Base-by-base conservation (phyloP, 2,113 vertebrate species). In the Dolichallabes microphthalmus region DNA sequence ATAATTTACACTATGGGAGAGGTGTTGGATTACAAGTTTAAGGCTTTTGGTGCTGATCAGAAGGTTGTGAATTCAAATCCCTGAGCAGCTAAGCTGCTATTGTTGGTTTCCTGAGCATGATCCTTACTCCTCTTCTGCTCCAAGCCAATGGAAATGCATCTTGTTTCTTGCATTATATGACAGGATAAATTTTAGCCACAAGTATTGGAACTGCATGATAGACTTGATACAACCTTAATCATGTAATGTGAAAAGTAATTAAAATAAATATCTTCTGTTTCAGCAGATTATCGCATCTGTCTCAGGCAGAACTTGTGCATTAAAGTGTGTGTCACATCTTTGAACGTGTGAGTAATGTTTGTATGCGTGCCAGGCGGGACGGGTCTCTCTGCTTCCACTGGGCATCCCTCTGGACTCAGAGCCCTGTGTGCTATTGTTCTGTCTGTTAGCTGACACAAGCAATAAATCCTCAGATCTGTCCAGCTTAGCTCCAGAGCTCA, bases 381-480 rank as follows among this genome's bases (percentile, higher is more conserved):
- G 50, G 74, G 84, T 52, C 75, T 73, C 92, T 92, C 78, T 87
- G 82, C 77, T 88, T 87, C 90, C 88, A 90, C 14, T 84, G 89
- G 92, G 91, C 88, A 89, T 69, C 74, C 86, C 88, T 93, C 89
- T 66, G 88, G 91, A 93, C 91, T 90, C 77, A 68, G 64, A 90
- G 86, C 82, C 89, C 87, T 89, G 90, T 88, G 89, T 91, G 91
- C 89, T 88, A 88, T 92, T 92, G 88, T 94, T 91, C 89, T 90
- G 90, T 91, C 92, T 93, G 91, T 92, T 92, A 90, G 92, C 91
- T 94, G 92, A 93, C 94, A 92, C 88, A 80, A 88, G 88, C 92
- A 91, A 91, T 93, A 94, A 45, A 93, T 93, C 90, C 89, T 89
- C 88, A 91, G 88, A 91, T 92, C 89, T 94, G 92, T 92, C 93